Evolutionary conservation across 2,113 vertebrate species (phyloP), one percentile per base, ranked within the genome.

Genomic region (Entelurus aequoreus): DNA sequence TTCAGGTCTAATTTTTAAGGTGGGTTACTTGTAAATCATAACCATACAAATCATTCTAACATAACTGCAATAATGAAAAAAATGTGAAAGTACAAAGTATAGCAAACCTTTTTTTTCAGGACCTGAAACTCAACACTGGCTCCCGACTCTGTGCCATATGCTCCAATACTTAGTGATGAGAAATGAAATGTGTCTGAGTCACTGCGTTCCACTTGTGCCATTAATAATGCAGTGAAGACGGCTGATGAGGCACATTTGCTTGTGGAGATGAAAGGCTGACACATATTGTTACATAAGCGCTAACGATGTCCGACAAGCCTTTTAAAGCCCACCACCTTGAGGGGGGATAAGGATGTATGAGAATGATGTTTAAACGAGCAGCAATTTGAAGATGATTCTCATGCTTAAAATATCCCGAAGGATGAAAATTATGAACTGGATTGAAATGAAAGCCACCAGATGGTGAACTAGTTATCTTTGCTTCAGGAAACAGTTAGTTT

Each of bases 141-240:
- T 48, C 38, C 7, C 19, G 47, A 21, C 44, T 13, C 58, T 66
- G 56, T 56, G 58, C 55, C 52, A 56, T 66, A 60, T 63, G 57
- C 68, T 46, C 62, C 47, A 57, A 60, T 58, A 15, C 50, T 66
- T 42, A 66, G 75, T 54, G 62, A 62, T 72, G 54, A 72, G 48
- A 65, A 69, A 68, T 58, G 37, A 52, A 50, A 54, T 58, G 65
- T 63, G 19, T 79, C 62, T 5, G 0, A 64, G 9, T 69, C 72
- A 46, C 65, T 80, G 65, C 61, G 76, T 77, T 71, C 48, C 70
- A 67, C 66, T 59, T 48, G 2, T 14, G 6, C 40, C 54, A 74
- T 86, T 60, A 81, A 82, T 84, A 80, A 80, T 82, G 67, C 76
- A 84, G 70, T 0, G 28, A 9, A 74, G 71, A 74, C 77, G 73